A percentile compares a stretch with the other conserved stretches of the same genome.
phyloP scores from a whole-genome alignment of 2,888 invertebrate genomes.

The Ophion obscuratus region DNA sequence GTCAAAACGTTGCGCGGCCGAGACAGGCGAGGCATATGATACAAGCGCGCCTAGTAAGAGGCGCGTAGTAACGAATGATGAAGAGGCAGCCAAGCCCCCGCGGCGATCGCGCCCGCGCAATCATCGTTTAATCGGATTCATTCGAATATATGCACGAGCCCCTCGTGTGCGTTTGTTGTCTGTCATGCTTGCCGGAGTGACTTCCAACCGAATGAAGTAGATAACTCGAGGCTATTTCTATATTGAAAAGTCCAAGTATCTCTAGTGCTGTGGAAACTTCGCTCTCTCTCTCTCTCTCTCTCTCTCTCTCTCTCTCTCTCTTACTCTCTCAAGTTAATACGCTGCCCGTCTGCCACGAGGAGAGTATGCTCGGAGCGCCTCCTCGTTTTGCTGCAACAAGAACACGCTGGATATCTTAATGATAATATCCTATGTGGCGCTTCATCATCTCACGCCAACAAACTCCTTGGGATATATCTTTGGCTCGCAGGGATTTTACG shows the following conservation, averaged over 20 bases:
- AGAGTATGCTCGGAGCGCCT: slow-evolving; percentile 43
- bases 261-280: slow-evolving; percentile 28
- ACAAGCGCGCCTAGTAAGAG: slow-evolving; percentile 16
- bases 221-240: slow-evolving; percentile 57
- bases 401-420: slow-evolving; percentile 59
- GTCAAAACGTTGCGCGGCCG: slow-evolving; percentile 29
- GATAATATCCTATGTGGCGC: slow-evolving; percentile 51
- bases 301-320: neutral
- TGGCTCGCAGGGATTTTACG: slow-evolving; percentile 36
- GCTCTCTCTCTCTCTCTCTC: slow-evolving; percentile 1
- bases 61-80: slow-evolving; percentile 25
- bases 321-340: neutral
- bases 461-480: slow-evolving; percentile 17
- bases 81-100: slow-evolving; percentile 49
- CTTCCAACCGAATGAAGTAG: slow-evolving; percentile 58
- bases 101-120: slow-evolving; percentile 64
- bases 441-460: slow-evolving; percentile 24
- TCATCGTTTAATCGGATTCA: slow-evolving; percentile 72
- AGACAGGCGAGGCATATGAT: slow-evolving; percentile 19
- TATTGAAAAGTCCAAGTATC: slow-evolving; percentile 62
- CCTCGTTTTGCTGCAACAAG: slow-evolving; percentile 25
- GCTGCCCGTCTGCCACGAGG: slow-evolving; percentile 39
- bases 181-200: slow-evolving; percentile 68
- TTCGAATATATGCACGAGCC: slow-evolving; percentile 64
- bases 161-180: slow-evolving; percentile 60